Base-by-base conservation (phyloP, 2,888 invertebrate genomes). In the Pasiphila rectangulata region DNA sequence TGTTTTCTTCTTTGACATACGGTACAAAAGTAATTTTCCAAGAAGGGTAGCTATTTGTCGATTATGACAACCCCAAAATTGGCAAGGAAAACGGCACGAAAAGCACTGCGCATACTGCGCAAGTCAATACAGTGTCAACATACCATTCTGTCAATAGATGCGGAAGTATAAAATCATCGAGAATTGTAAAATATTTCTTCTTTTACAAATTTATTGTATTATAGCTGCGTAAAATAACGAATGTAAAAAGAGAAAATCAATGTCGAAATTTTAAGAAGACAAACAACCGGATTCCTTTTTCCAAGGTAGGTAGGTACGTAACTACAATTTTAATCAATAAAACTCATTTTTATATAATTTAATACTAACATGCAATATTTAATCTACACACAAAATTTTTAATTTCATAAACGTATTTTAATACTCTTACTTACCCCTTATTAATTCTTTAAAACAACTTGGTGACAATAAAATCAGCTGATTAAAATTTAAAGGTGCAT, bases 111-210 rank as follows among this genome's bases (percentile, higher is more conserved):
- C 3, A 2, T 9, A 69, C 52, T 69, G 76, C 77, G 77, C 77
- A 77, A 56, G 77, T 72, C 73, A 69, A 61, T 43, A 65, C 36
- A 61, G 51, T 53, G 75, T 77, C 77, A 77, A 59, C 49, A 54
- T 36, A 16, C 19, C 17, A 45, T 21, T 57, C 58, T 63, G 61
- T 53, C 57, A 63, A 61, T 43, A 55, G 51, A 43, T 44, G 17
- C 45, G 20, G 37, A 24, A 9, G 1, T 6, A 10, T 13, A 10
- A 16, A 24, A 53, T 54, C 35, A 7, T 17, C 37, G 13, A 13
- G 13, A 37, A 24, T 3, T 23, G 15, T 2, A 24, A 15, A 10
- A 16, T 27, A 27, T 27, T 7, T 27, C n/a, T n/a, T n/a, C n/a
- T n/a, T 27, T 13, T 27, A 9, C 12, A 13, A 13, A 12, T 7